Percentiles rank a stretch among this genome's conserved stretches.
Evolutionary conservation across 2,797 vertebrate species (phyloP).

Genomic region (Acanthurus leucopareius): DNA sequence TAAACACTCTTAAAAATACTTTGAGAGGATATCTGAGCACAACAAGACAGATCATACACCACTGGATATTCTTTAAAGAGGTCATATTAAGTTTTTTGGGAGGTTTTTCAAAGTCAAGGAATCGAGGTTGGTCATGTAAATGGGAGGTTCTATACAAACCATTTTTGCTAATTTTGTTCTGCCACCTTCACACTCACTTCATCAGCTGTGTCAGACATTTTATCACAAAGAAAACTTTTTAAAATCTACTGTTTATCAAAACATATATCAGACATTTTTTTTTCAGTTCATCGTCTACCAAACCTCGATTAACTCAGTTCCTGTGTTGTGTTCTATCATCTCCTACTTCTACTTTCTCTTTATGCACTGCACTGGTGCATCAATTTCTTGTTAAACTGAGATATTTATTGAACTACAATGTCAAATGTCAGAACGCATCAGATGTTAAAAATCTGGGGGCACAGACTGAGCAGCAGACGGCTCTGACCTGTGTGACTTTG

Average conservation of each 20-base stretch:
- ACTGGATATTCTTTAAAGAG: neutral
- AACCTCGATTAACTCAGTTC: conserved; percentile 3
- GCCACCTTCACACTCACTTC: neutral
- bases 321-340: neutral
- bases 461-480: neutral
- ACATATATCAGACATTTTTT: neutral
- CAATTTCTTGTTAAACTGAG: neutral
- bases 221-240: neutral
- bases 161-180: no score
- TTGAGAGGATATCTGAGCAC: neutral
- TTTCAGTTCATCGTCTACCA: neutral
- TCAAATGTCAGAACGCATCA: conserved; percentile 33
- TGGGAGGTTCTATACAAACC: no score
- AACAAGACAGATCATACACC: neutral
- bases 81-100: no score
- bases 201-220: neutral
- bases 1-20: conserved; percentile 16
- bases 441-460: neutral
- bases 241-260: neutral
- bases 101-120: no score
- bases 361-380: neutral
- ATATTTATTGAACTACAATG: conserved; percentile 1
- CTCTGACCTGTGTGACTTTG: conserved; percentile 97
- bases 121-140: no score
- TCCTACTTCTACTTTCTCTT: conserved; percentile 25